phyloP scores from a whole-genome alignment of 2,113 vertebrate species.

The Tetrax tetrax region DNA sequence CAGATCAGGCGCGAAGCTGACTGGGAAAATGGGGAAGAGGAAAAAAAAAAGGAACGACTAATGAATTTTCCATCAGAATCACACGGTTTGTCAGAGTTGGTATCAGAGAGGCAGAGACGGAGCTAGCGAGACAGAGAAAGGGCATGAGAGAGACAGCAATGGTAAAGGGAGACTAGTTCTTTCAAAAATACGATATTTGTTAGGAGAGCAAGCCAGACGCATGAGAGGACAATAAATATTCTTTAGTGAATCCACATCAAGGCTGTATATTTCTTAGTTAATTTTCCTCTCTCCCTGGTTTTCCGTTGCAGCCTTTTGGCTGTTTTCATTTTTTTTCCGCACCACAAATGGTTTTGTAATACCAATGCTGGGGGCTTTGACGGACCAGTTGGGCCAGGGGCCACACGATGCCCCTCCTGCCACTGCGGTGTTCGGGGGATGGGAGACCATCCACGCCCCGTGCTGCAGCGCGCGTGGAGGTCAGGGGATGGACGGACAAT shows the following conservation, averaged over 20 bases:
- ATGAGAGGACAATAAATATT: slow-evolving; percentile 55
- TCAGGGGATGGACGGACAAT: background rate
- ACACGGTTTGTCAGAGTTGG: slow-evolving; percentile 72
- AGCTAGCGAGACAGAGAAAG: slow-evolving; percentile 74
- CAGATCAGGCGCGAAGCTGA: slow-evolving; percentile 87
- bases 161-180: background rate
- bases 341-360: background rate
- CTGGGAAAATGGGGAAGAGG: slow-evolving; percentile 74
- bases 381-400: rapidly evolving
- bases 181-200: slow-evolving; percentile 63
- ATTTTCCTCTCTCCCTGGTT: slow-evolving; percentile 24
- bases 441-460: background rate
- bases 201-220: slow-evolving; percentile 59
- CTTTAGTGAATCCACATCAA: background rate
- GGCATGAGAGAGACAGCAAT: slow-evolving; percentile 44
- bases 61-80: slow-evolving; percentile 84
- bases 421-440: background rate
- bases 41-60: slow-evolving; percentile 69
- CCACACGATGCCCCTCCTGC: background rate
- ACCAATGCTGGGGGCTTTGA: background rate
- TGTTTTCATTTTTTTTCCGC: background rate
- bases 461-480: background rate
- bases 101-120: slow-evolving; percentile 71
- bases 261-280: slow-evolving; percentile 14
- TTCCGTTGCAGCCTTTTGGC: background rate